These are phyloP conservation scores for Epiblema foenella DNA, from an alignment of 2,888 invertebrate species.

Conservation along the genomic window DNA sequence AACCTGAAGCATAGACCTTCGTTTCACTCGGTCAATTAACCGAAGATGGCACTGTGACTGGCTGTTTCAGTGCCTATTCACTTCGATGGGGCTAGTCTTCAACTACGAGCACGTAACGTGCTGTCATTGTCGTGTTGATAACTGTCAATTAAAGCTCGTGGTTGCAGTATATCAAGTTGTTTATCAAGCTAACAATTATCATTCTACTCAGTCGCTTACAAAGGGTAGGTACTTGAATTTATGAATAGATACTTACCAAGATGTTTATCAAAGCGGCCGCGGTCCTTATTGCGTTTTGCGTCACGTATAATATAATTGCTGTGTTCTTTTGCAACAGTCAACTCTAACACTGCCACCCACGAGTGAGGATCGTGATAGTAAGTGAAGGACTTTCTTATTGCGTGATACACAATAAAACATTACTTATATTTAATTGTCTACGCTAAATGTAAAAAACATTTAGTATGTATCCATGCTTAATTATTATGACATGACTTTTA, in stretches of 20 bases:
- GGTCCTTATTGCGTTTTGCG: slow-evolving; percentile 56
- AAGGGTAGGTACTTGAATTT: slow-evolving; percentile 47
- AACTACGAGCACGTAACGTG: slow-evolving; percentile 28
- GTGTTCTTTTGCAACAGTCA: slow-evolving; percentile 64
- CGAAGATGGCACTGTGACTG: neutral
- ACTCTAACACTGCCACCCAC: slow-evolving; percentile 55
- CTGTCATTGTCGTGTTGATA: slow-evolving; percentile 52
- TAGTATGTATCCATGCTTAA: too few relatives aligned
- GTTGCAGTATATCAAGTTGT: slow-evolving; percentile 54
- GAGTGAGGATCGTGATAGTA: slow-evolving; percentile 53
- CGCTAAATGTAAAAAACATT: neutral
- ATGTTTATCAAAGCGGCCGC: slow-evolving; percentile 47
- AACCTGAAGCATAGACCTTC: too few relatives aligned
- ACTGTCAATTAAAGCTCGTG: slow-evolving; percentile 54
- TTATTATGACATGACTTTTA: neutral
- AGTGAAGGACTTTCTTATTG: slow-evolving; percentile 41
- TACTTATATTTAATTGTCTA: neutral
- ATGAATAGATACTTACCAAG: slow-evolving; percentile 50
- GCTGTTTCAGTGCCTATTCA: neutral
- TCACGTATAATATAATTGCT: slow-evolving; percentile 65
- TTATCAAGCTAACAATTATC: slow-evolving; percentile 47
- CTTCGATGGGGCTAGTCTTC: neutral
- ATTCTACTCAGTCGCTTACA: slow-evolving; percentile 52
- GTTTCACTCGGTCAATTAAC: too few relatives aligned
- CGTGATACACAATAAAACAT: slow-evolving; percentile 12